Percentiles rank a stretch among this genome's conserved stretches.
Conservation (phyloP, 2,113 vertebrate genomes). For the Pavo muticus region DNA sequence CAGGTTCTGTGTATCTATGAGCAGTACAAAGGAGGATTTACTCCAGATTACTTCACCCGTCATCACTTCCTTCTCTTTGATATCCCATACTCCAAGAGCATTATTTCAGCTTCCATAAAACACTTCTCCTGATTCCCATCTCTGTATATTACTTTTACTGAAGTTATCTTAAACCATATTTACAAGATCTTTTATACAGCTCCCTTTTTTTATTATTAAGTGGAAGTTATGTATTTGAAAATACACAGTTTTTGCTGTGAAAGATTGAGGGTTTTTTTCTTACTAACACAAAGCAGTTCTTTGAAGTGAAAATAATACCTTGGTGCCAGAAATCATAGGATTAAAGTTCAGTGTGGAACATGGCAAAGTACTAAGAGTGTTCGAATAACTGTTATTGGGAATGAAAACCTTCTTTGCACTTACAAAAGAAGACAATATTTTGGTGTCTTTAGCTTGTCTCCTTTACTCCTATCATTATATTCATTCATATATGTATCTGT, state of each 20-base stretch:
- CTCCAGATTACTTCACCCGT: not conserved
- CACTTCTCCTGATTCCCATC: not conserved
- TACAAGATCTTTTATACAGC: not conserved
- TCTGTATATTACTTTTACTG: accelerated
- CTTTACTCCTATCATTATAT: not conserved
- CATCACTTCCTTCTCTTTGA: not conserved
- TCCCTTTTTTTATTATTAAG: not conserved
- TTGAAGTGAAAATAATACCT: not conserved
- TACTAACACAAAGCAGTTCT: not conserved
- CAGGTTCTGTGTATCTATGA: accelerated
- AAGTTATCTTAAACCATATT: not conserved
- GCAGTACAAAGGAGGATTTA: not conserved
- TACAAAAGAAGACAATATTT: not conserved
- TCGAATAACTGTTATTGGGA: not conserved
- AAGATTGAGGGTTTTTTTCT: not conserved
- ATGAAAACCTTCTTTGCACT: not conserved
- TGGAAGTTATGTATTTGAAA: not conserved
- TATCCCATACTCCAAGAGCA: accelerated
- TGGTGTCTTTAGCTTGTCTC: accelerated
- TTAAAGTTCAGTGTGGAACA: not conserved
- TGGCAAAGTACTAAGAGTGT: not conserved
- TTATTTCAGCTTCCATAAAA: not conserved
- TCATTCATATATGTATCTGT: not conserved
- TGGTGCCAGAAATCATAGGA: not conserved
- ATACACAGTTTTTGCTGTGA: not conserved